These are phyloP conservation scores for Heterotilapia buettikoferi DNA, from an alignment of 2,113 vertebrate genomes.

Conservation along the genomic window DNA sequence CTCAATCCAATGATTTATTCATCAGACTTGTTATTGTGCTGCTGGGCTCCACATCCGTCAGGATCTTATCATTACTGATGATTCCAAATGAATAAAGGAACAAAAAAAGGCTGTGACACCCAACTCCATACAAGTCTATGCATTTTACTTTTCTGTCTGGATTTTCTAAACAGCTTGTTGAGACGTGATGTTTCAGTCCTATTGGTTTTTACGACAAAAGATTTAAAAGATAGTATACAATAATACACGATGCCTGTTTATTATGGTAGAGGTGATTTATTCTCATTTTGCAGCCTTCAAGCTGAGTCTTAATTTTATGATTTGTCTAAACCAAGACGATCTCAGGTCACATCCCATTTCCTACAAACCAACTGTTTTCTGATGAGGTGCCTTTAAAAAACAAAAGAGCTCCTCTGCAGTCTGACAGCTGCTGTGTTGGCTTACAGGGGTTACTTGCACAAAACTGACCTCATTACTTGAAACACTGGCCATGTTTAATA, in stretches of 20 bases:
- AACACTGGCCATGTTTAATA: not conserved
- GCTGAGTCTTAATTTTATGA: not conserved
- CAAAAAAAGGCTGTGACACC: not conserved
- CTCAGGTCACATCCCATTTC: not conserved
- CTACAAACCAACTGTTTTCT: not conserved
- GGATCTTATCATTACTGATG: not conserved
- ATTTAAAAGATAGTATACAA: not conserved
- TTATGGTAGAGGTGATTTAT: not conserved
- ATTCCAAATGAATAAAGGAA: not conserved
- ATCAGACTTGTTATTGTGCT: not conserved
- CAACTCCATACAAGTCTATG: accelerated
- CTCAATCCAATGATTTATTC: not conserved
- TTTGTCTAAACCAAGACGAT: not conserved
- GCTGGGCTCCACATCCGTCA: not conserved
- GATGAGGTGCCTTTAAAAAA: not conserved
- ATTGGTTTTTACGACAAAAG: not conserved
- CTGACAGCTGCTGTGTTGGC: accelerated
- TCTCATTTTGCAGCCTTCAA: not conserved
- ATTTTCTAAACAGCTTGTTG: not conserved
- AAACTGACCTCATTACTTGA: not conserved
- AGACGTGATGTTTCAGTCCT: not conserved
- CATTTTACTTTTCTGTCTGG: not conserved
- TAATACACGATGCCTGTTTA: accelerated
- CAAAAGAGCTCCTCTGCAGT: not conserved
- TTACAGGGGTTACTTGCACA: not conserved